A percentile compares a stretch with the other conserved stretches of the same genome.
These are phyloP conservation scores for Dasypolia templi DNA, from an alignment of 2,888 invertebrate species.

Conservation along the genomic window DNA sequence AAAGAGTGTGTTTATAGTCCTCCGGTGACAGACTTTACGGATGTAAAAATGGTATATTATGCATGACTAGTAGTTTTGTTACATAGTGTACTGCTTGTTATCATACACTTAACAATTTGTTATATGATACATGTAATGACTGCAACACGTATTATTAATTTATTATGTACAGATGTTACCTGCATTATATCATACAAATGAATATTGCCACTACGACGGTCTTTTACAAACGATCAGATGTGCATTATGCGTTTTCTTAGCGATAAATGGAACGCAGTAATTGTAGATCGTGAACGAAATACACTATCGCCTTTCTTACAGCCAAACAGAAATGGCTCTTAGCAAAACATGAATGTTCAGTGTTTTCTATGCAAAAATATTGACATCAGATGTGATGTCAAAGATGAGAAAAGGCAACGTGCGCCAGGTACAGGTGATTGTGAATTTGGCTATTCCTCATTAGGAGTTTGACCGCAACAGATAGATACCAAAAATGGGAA, in stretches of 20 bases:
- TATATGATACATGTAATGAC: slow-evolving; percentile 17
- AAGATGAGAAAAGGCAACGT: neutral
- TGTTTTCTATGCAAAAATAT: no score
- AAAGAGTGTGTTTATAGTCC: slow-evolving; percentile 3
- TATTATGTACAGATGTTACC: neutral
- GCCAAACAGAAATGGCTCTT: neutral
- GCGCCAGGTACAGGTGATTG: no score
- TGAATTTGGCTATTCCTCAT: no score
- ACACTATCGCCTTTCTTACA: neutral
- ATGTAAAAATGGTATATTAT: slow-evolving; percentile 7
- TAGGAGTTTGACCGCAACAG: neutral
- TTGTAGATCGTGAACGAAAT: neutral
- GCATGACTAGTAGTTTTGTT: neutral
- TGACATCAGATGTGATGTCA: neutral
- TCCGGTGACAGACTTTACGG: neutral
- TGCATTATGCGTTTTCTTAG: neutral
- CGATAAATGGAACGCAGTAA: no score
- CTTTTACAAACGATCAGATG: neutral
- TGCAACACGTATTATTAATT: neutral
- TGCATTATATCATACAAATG: neutral
- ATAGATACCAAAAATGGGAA: neutral
- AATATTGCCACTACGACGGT: neutral
- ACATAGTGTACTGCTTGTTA: slow-evolving; percentile 1
- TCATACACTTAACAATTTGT: slow-evolving; percentile 3
- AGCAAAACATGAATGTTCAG: neutral